Evolutionary conservation across 2,888 invertebrate species (phyloP).

Genomic region (Drosophila diplacantha): DNA sequence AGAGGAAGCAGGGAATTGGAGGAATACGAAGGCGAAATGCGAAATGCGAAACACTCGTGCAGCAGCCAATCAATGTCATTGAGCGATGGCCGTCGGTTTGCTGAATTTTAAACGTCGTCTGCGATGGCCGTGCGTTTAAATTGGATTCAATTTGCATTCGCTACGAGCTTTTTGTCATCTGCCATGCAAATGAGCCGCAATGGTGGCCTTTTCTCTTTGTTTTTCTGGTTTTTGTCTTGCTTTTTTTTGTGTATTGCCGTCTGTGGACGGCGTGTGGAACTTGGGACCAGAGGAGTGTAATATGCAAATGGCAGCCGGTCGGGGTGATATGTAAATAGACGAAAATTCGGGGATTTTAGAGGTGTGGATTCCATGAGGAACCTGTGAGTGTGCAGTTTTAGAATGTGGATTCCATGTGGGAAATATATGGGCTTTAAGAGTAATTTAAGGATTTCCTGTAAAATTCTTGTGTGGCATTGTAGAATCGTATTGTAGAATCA

Average conservation of each 20-base stretch:
- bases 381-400: no score
- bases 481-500: background rate
- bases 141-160: conserved; percentile 35
- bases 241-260: background rate
- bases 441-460: background rate
- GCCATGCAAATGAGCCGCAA: conserved; percentile 13
- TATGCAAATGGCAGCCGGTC: background rate
- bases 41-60: conserved; percentile 13
- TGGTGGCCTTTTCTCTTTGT: background rate
- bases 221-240: background rate
- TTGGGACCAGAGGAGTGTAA: background rate
- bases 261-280: conserved; percentile 7
- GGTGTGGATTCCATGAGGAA: background rate
- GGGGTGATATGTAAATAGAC: conserved; percentile 12
- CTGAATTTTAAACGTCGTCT: conserved; percentile 14
- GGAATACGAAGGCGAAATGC: background rate
- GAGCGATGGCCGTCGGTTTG: conserved; percentile 31
- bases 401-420: background rate
- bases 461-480: background rate
- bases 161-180: conserved; percentile 10
- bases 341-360: background rate
- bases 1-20: background rate
- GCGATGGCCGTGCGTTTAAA: conserved; percentile 23
- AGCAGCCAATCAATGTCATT: conserved; percentile 57
- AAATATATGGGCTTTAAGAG: background rate